Conservation (phyloP, 2,888 invertebrate species). For the Lamproptera curius region DNA sequence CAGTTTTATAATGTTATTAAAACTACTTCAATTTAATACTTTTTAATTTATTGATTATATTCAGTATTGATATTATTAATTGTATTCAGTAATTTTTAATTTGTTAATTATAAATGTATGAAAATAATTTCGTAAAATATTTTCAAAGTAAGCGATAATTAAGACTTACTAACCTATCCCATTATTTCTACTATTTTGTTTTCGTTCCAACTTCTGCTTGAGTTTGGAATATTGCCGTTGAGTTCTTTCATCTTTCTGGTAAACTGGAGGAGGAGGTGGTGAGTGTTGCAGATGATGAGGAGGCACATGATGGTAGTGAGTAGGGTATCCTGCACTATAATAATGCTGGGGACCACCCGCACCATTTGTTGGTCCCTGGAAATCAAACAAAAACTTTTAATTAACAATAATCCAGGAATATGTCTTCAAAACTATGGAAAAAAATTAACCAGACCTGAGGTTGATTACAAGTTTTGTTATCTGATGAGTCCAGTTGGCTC, state of each 20-base stretch:
- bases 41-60: too few species aligned
- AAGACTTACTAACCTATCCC: conserved; percentile 76
- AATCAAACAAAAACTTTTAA: conserved; percentile 24
- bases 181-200: conserved; percentile 75
- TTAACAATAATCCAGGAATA: too few species aligned
- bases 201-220: conserved; percentile 85
- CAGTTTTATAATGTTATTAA: too few species aligned
- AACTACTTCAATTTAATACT: too few species aligned
- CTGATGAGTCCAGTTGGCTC: conserved; percentile 14
- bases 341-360: conserved; percentile 83
- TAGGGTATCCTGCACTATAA: conserved; percentile 79
- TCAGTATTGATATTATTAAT: too few species aligned
- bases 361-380: conserved; percentile 84
- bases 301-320: conserved; percentile 76
- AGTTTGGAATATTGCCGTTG: conserved; percentile 88
- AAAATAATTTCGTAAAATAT: too few species aligned
- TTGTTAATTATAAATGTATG: too few species aligned
- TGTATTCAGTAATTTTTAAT: too few species aligned
- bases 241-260: conserved; percentile 88
- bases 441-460: conserved; percentile 41
- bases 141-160: too few species aligned
- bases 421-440: too few species aligned
- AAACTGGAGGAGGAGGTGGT: conserved; percentile 81
- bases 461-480: conserved; percentile 27
- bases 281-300: conserved; percentile 83